Conservation (phyloP, 2,888 invertebrate genomes). For the Pristionchus fissidentatus region DNA sequence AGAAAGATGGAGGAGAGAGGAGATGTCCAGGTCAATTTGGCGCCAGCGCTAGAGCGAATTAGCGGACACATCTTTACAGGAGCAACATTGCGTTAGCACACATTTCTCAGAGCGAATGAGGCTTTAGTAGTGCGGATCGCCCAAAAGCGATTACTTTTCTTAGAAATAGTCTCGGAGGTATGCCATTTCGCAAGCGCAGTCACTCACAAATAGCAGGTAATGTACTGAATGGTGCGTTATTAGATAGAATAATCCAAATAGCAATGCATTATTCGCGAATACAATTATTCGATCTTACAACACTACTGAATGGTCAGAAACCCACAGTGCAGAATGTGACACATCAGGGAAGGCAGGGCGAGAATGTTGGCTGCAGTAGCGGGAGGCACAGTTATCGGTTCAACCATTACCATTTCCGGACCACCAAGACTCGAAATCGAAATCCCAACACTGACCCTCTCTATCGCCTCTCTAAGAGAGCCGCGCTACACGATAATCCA, state of each 20-base stretch:
- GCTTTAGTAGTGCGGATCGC: not conserved
- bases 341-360: slow-evolving; percentile 33
- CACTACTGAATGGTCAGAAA: not conserved
- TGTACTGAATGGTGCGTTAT: too few species aligned
- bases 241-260: too few species aligned
- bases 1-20: not conserved
- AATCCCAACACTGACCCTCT: not conserved
- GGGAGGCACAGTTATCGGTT: slow-evolving; percentile 6
- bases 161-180: not conserved
- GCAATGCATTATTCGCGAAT: too few species aligned
- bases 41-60: not conserved
- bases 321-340: slow-evolving; percentile 27
- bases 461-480: not conserved
- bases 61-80: not conserved
- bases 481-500: slow-evolving; percentile 26
- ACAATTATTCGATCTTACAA: not conserved
- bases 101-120: not conserved
- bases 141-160: not conserved
- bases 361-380: slow-evolving; percentile 44
- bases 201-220: too few species aligned
- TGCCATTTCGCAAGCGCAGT: too few species aligned
- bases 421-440: not conserved
- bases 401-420: not conserved
- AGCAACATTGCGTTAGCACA: not conserved
- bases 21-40: slow-evolving; percentile 38